These are phyloP conservation scores for Parotia lawesii DNA, from an alignment of 2,113 vertebrate species.

Conservation along the genomic window DNA sequence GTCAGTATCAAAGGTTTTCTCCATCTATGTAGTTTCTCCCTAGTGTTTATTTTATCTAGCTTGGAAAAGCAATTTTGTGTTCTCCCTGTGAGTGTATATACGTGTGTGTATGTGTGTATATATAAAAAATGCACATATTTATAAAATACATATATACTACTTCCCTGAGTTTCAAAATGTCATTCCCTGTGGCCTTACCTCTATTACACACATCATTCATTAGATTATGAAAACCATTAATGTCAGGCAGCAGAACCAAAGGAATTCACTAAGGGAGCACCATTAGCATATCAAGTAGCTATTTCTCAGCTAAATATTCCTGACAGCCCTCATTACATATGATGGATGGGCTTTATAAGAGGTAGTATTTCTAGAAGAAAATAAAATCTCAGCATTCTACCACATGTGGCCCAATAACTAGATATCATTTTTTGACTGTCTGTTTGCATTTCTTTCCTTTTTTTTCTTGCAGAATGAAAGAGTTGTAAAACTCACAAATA, in stretches of 20 bases:
- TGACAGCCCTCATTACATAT: conserved; percentile 87
- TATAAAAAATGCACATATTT: conserved; percentile 36
- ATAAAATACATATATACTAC: conserved; percentile 38
- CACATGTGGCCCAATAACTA: conserved; percentile 52
- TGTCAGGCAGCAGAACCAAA: conserved; percentile 86
- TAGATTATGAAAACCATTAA: conserved; percentile 93
- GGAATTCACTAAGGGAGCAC: conserved; percentile 84
- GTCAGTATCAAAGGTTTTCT: not conserved
- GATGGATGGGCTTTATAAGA: conserved; percentile 88
- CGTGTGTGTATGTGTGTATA: not conserved
- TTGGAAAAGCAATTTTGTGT: conserved; percentile 7
- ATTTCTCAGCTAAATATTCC: conserved; percentile 87
- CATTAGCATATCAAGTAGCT: conserved; percentile 90
- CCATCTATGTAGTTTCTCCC: not conserved
- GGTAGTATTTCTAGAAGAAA: conserved; percentile 78
- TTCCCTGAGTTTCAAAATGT: conserved; percentile 49
- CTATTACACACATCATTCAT: conserved; percentile 89
- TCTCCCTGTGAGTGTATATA: not conserved
- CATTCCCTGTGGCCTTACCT: conserved; percentile 78
- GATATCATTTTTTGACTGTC: conserved; percentile 62
- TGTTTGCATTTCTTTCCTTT: conserved; percentile 46
- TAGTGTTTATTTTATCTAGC: not conserved
- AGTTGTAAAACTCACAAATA: conserved; percentile 66
- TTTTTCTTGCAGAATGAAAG: conserved; percentile 41
- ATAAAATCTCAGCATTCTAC: conserved; percentile 72